Conservation (phyloP, 2,113 vertebrate genomes). For the Clarias magur region DNA sequence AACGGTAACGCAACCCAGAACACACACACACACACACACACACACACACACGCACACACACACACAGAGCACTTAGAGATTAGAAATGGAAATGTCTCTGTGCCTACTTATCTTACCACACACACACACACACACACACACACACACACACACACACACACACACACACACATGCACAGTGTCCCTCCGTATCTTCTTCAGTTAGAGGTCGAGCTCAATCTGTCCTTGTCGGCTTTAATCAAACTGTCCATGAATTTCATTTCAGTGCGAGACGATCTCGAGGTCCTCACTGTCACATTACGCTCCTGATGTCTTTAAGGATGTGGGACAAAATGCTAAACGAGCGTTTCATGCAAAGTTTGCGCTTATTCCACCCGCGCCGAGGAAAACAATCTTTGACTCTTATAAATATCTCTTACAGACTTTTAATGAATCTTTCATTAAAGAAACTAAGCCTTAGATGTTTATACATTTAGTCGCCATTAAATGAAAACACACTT, state of each 20-base stretch:
- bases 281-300: constrained; percentile 43
- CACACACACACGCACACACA: neutral
- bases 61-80: neutral
- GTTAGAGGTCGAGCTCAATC: constrained; percentile 71
- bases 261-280: constrained; percentile 58
- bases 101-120: neutral
- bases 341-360: constrained; percentile 50
- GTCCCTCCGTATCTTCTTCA: constrained; percentile 55
- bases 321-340: constrained; percentile 53
- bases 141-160: constrained; percentile 23
- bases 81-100: constrained; percentile 23
- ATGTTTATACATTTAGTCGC: neutral
- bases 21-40: neutral
- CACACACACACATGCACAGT: constrained; percentile 28
- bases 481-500: too few species aligned
- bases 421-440: neutral
- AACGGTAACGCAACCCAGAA: neutral
- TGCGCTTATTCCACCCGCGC: constrained; percentile 40
- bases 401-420: neutral
- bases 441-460: neutral
- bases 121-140: constrained; percentile 1
- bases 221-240: constrained; percentile 75
- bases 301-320: constrained; percentile 55
- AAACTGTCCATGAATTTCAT: constrained; percentile 70
- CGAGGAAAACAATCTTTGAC: constrained; percentile 27